A percentile compares a stretch with the other conserved stretches of the same genome.
Evolutionary conservation across 2,797 vertebrate genomes (phyloP).

Genomic region (Characodon lateralis): DNA sequence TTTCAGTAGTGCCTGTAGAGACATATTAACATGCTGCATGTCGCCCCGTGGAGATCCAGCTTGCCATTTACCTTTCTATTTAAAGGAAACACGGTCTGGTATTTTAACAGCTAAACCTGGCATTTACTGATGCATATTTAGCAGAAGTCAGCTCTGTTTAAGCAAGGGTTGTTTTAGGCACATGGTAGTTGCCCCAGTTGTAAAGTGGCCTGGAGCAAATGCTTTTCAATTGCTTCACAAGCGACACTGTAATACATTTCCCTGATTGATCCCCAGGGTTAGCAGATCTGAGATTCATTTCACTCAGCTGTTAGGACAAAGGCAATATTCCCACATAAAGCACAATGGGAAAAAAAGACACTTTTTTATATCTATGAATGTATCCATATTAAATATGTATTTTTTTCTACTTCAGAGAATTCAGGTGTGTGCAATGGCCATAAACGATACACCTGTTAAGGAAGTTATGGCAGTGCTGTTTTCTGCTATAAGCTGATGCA

Average conservation of each 20-base stretch:
- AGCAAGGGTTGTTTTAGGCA: slow-evolving; percentile 43
- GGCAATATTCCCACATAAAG: slow-evolving; percentile 74
- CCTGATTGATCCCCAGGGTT: slow-evolving; percentile 46
- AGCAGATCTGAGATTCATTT: slow-evolving; percentile 51
- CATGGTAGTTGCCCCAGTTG: slow-evolving; percentile 37
- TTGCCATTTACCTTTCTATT: slow-evolving; percentile 79
- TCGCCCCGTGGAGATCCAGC: slow-evolving; percentile 71
- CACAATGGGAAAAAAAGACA: slow-evolving; percentile 68
- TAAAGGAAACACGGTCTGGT: slow-evolving; percentile 61
- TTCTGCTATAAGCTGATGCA: slow-evolving; percentile 58
- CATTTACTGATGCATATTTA: slow-evolving; percentile 71
- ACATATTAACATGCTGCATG: slow-evolving; percentile 76
- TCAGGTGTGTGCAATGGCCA: slow-evolving; percentile 45
- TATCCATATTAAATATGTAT: slow-evolving; percentile 79
- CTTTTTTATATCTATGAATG: slow-evolving; percentile 84
- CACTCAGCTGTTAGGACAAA: slow-evolving; percentile 46
- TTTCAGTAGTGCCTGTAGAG: slow-evolving; percentile 76
- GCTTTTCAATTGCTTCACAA: slow-evolving; percentile 46
- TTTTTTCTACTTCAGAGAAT: slow-evolving; percentile 71
- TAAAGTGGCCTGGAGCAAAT: slow-evolving; percentile 51
- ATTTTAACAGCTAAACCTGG: slow-evolving; percentile 59
- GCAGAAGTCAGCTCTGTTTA: slow-evolving; percentile 48
- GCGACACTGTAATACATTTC: slow-evolving; percentile 37
- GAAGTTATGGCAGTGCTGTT: slow-evolving; percentile 37
- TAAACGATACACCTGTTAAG: slow-evolving; percentile 40